These are phyloP conservation scores for Typhlichthys eigenmanni DNA, from an alignment of 2,797 vertebrate species.

Conservation along the genomic window DNA sequence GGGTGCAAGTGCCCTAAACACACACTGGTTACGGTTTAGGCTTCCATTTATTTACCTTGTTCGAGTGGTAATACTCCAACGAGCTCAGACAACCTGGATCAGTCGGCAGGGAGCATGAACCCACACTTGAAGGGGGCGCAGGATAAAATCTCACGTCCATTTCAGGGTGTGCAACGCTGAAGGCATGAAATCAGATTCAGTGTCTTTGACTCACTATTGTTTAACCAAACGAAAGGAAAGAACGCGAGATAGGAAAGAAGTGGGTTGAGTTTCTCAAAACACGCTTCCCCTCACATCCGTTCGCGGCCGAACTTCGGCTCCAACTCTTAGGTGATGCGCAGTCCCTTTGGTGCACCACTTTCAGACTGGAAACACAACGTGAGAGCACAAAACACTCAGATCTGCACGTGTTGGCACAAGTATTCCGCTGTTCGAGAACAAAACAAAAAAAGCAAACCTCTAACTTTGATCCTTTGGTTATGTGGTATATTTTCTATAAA, in stretches of 20 bases:
- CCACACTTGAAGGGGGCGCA: slow-evolving; percentile 92
- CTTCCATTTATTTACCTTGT: slow-evolving; percentile 85
- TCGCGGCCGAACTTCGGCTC: slow-evolving; percentile 72
- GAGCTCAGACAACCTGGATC: slow-evolving; percentile 89
- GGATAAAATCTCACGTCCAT: slow-evolving; percentile 99
- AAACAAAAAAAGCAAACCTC: slow-evolving; percentile 54
- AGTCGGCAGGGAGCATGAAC: slow-evolving; percentile 90
- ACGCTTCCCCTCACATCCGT: slow-evolving; percentile 77
- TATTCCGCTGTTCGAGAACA: slow-evolving; percentile 53
- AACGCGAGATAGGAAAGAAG: slow-evolving; percentile 49
- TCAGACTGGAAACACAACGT: slow-evolving; percentile 51
- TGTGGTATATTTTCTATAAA: slow-evolving; percentile 2
- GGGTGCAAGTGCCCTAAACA: slow-evolving; percentile 2
- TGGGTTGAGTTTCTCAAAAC: slow-evolving; percentile 69
- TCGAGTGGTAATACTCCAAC: slow-evolving; percentile 97
- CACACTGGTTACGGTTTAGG: background rate
- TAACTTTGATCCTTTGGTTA: slow-evolving; percentile 58
- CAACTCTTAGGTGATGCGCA: slow-evolving; percentile 73
- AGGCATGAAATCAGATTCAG: slow-evolving; percentile 84
- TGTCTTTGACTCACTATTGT: slow-evolving; percentile 77
- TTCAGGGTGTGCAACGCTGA: slow-evolving; percentile 81
- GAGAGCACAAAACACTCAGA: slow-evolving; percentile 41
- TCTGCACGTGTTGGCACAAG: slow-evolving; percentile 68
- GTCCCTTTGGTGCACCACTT: slow-evolving; percentile 54
- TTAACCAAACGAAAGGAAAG: slow-evolving; percentile 61